Base-by-base conservation (phyloP, 2,113 vertebrate genomes). In the Hirundichthys speculiger region DNA sequence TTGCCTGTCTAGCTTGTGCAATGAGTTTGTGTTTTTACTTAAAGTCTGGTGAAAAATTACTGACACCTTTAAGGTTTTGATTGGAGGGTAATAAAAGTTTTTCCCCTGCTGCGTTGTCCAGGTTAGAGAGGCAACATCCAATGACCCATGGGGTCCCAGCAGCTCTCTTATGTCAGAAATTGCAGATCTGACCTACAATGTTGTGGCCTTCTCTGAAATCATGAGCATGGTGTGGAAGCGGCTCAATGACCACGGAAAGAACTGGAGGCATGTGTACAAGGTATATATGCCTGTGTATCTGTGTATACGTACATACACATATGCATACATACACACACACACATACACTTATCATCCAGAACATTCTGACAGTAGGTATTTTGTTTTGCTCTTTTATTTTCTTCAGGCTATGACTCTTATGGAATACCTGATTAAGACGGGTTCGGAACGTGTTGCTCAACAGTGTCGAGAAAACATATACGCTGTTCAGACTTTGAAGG, bases 171-270 rank as follows among this genome's bases (percentile, higher is more conserved):
- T 96, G 95, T 95, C 94, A 0, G 95, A 96, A 86, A 96, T 96
- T 0, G 94, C 95, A 1, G 95, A 96, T 85, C 93, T 96, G 39
- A 96, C 95, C 45, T 96, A 96, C 90, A 96, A 96, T 21, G 95
- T 96, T 9, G 94, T 95, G 56, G 95, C 95, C 83, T 96, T 96
- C 90, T 95, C 95, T 0, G 95, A 96, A 90, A 96, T 96, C 75
- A 96, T 96, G 95, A 96, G 95, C 83, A 96, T 96, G 95, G 94
- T 96, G 65, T 96, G 95, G 95, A 95, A 95, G 60, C 92, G 95
- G 45, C 94, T 96, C 73, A 96, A 96, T 0, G 95, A 96, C 87
- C 95, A 96, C 0, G 95, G 95, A 80, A 96, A 96, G 89, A 96
- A 96, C 91, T 96, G 95, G 95, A 92, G 95, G 82, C 95, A 96